Percentiles rank a stretch among this genome's conserved stretches.
Evolutionary conservation across 2,797 vertebrate genomes (phyloP).

Genomic region (Phylloscopus collybita): DNA sequence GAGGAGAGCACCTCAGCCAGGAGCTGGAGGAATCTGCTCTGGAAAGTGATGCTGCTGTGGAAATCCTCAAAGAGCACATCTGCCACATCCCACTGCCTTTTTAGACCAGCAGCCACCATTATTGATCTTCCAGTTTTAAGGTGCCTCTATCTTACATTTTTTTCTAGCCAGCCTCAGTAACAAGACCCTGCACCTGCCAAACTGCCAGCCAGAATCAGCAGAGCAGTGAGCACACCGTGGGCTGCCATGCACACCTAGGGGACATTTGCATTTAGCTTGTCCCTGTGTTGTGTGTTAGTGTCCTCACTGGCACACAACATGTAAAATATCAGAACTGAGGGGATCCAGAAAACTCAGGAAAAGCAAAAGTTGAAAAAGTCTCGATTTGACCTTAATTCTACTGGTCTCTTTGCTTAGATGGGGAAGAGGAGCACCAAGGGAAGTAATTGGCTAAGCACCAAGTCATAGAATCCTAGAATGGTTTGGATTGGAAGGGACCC

Average conservation of each 20-base stretch:
- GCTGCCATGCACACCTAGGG: neutral
- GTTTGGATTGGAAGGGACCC: neutral
- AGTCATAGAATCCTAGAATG: neutral
- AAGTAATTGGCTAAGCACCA: neutral
- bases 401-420: neutral
- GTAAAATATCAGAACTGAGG: neutral
- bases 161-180: neutral
- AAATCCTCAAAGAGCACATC: neutral
- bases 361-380: neutral
- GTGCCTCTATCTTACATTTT: neutral
- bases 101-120: neutral
- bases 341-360: neutral
- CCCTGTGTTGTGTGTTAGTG: neutral
- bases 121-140: neutral
- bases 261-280: neutral
- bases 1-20: neutral
- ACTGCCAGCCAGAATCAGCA: neutral
- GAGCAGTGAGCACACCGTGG: neutral
- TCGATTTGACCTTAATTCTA: neutral
- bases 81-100: neutral
- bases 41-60: neutral
- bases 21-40: neutral
- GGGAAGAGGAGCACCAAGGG: neutral
- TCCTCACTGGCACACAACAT: accelerated
- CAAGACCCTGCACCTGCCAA: neutral